phyloP scores from a whole-genome alignment of 1,140 invertebrate genomes.

The Asbolus verrucosus region DNA sequence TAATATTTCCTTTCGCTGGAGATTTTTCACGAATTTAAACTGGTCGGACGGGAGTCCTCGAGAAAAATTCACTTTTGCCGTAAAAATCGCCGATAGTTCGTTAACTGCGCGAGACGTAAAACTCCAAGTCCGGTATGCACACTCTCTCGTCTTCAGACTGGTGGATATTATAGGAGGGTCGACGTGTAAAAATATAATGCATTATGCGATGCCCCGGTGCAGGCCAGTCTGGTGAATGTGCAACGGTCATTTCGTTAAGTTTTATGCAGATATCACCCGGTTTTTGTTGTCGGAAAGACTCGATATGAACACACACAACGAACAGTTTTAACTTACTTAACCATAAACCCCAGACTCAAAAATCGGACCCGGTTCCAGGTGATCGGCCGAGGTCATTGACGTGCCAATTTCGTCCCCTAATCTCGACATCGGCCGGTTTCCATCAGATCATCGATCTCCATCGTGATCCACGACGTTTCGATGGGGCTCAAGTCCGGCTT shows the following conservation, averaged over 20 bases:
- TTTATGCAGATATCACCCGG: conserved; percentile 34
- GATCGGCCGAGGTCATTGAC: neutral
- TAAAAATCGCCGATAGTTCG: conserved; percentile 21
- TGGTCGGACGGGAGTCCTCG: neutral
- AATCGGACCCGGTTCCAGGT: neutral
- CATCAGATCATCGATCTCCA: neutral
- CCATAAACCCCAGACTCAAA: neutral
- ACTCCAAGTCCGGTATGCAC: no score
- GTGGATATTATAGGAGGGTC: conserved; percentile 15
- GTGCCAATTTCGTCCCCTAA: neutral
- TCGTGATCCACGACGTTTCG: no score
- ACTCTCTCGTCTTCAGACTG: conserved; percentile 10
- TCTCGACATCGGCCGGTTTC: neutral
- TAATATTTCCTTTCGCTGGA: no score
- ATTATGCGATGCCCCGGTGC: conserved; percentile 4
- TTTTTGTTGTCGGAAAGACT: neutral
- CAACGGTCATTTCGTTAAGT: conserved; percentile 36
- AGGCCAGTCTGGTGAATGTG: conserved; percentile 30
- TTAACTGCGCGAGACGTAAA: neutral
- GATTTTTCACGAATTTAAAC: no score
- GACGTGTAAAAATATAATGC: conserved; percentile 30
- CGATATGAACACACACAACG: no score
- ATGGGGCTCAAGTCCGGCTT: no score
- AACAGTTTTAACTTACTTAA: neutral
- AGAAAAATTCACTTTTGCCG: neutral